A percentile compares a stretch with the other conserved stretches of the same genome.
phyloP scores from a whole-genome alignment of 2,888 invertebrate species.

The Zonitis immaculata region DNA sequence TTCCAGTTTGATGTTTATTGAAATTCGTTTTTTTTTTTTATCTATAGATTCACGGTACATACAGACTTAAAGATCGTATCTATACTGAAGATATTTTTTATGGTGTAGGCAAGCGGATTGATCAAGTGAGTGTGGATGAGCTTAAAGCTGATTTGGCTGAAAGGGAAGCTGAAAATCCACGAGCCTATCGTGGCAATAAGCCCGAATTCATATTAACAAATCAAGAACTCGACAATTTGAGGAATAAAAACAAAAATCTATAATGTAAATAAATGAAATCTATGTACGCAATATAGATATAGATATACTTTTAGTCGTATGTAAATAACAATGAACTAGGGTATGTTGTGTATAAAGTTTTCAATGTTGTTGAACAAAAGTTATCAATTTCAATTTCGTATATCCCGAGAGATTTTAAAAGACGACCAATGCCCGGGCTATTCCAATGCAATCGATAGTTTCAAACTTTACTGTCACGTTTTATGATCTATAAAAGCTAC shows the following conservation, averaged over 20 bases:
- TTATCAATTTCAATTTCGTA: constrained; percentile 35
- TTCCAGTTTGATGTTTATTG: not conserved
- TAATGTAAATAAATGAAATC: constrained; percentile 8
- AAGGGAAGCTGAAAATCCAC: constrained; percentile 50
- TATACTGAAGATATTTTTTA: constrained; percentile 66
- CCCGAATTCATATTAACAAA: constrained; percentile 38
- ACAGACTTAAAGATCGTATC: constrained; percentile 57
- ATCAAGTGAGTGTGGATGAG: constrained; percentile 51
- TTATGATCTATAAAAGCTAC: constrained; percentile 42
- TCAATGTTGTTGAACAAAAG: constrained; percentile 6
- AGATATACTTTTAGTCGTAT: not conserved
- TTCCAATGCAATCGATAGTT: constrained; percentile 41
- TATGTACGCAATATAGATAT: constrained; percentile 9
- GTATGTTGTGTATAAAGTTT: constrained; percentile 18
- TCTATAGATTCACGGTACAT: constrained; percentile 64
- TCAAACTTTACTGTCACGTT: constrained; percentile 40
- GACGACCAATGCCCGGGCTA: constrained; percentile 19
- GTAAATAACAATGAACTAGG: constrained; percentile 4
- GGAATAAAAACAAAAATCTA: constrained; percentile 1
- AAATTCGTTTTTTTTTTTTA: not conserved
- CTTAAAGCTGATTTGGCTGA: constrained; percentile 50
- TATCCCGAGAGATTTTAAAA: constrained; percentile 23
- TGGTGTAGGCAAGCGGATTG: constrained; percentile 54
- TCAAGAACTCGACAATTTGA: constrained; percentile 12
- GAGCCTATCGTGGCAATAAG: constrained; percentile 47